These are phyloP conservation scores for Aphelenchoides bicaudatus DNA, from an alignment of 2,888 invertebrate species.

Conservation along the genomic window DNA sequence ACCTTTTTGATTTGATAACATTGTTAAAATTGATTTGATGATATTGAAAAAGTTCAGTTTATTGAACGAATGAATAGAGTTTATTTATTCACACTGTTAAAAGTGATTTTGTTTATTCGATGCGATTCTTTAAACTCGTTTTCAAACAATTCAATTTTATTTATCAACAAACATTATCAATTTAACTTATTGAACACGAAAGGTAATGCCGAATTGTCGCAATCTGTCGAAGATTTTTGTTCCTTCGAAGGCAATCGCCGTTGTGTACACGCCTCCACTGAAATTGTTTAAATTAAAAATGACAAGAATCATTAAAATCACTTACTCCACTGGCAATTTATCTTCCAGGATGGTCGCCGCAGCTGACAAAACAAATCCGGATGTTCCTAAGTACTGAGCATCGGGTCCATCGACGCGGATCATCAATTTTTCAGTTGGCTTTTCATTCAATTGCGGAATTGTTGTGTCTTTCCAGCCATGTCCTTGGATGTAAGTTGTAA, in stretches of 20 bases:
- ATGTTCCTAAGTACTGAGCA: constrained; percentile 49
- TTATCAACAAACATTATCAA: too few species aligned
- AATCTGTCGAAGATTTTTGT: constrained; percentile 75
- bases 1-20: too few species aligned
- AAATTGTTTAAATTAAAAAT: too few species aligned
- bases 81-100: too few species aligned
- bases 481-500: constrained; percentile 72
- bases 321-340: constrained; percentile 69
- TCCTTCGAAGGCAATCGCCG: constrained; percentile 77
- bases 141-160: too few species aligned
- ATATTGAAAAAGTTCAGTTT: too few species aligned
- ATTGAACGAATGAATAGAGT: too few species aligned
- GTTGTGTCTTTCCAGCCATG: constrained; percentile 74
- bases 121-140: too few species aligned
- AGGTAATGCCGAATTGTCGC: constrained; percentile 67
- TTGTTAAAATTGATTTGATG: too few species aligned
- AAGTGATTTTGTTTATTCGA: too few species aligned
- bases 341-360: constrained; percentile 76
- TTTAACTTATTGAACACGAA: too few species aligned
- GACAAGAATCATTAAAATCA: too few species aligned
- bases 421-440: constrained; percentile 46
- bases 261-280: constrained; percentile 76
- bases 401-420: constrained; percentile 68
- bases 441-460: neutral
- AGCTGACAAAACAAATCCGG: constrained; percentile 71